Evolutionary conservation across 1,140 invertebrate genomes (phyloP), one percentile per base, ranked within the genome.

Genomic region (Trachelipus rathkii): DNA sequence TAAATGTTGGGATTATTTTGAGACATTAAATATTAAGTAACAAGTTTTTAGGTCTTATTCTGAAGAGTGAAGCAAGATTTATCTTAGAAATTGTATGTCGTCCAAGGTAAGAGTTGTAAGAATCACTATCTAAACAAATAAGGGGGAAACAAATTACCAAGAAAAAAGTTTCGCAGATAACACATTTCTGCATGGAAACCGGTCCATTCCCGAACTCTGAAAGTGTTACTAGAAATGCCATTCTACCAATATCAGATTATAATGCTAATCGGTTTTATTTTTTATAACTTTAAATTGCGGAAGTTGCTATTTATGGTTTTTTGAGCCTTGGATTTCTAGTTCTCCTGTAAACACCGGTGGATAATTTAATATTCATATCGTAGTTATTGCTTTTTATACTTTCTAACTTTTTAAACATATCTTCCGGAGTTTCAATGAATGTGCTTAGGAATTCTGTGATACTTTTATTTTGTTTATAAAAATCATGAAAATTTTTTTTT

Each of bases 361-460:
- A 9, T 10, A 50, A 50, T 50, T 50, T 50, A 15, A 50, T n/a
- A n/a, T n/a, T n/a, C n/a, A n/a, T n/a, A n/a, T n/a, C n/a, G n/a
- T 15, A 50, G 15, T 50, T 50, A 50, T 50, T 9, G 46, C 9
- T 15, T 10, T 15, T 10, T 10, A 50, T 70, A 50, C 23, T 80
- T n/a, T n/a, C 23, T 21, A 21, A 23, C 82, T 84, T 84, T 84
- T 91, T 90, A 79, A 89, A 84, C 79, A 92, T 87, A 85, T 92
- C 88, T 83, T 91, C 85, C 44, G 91, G 88, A 69, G 86, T 89
- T 44, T 89, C 88, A 23, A 94, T n/a, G 84, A 82, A 94, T 89
- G 44, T n/a, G 92, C 89, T n/a, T n/a, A 73, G 93, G 93, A 88
- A 92, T 91, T 83, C 93, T 87, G 82, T 93, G 88, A 87, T 95